phyloP scores from a whole-genome alignment of 2,113 vertebrate genomes.

The Cygnus buccinator region DNA sequence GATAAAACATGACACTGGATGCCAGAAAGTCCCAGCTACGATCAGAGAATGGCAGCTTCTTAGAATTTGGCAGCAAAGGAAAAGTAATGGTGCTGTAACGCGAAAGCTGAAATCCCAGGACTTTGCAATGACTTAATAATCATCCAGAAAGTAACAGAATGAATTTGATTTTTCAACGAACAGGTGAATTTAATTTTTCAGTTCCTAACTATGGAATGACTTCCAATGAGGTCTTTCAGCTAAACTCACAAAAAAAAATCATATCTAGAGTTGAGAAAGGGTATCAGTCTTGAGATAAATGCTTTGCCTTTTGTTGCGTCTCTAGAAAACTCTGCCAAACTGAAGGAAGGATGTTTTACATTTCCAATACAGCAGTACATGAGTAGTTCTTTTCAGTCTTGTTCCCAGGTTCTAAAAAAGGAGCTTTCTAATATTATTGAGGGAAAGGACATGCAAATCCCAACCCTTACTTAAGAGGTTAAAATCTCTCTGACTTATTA shows the following conservation, averaged over 20 bases:
- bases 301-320: background rate
- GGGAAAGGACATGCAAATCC: background rate
- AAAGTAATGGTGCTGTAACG: background rate
- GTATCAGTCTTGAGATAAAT: background rate
- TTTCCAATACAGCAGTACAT: background rate
- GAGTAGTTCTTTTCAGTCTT: background rate
- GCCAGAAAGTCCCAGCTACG: background rate
- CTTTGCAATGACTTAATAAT: background rate
- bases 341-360: background rate
- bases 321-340: background rate
- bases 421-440: background rate
- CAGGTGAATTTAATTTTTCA: slow-evolving; percentile 10
- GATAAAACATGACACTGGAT: background rate
- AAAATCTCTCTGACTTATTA: background rate
- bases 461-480: background rate
- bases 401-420: background rate
- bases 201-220: background rate
- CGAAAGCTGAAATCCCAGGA: background rate
- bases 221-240: background rate
- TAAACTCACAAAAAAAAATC: background rate
- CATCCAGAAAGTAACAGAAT: background rate
- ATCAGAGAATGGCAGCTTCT: background rate
- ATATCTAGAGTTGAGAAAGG: background rate
- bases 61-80: background rate
- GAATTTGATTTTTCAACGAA: slow-evolving; percentile 5